Percentiles rank a stretch among this genome's conserved stretches.
phyloP scores from a whole-genome alignment of 2,797 vertebrate genomes.

The Percopsis omiscomaycus region DNA sequence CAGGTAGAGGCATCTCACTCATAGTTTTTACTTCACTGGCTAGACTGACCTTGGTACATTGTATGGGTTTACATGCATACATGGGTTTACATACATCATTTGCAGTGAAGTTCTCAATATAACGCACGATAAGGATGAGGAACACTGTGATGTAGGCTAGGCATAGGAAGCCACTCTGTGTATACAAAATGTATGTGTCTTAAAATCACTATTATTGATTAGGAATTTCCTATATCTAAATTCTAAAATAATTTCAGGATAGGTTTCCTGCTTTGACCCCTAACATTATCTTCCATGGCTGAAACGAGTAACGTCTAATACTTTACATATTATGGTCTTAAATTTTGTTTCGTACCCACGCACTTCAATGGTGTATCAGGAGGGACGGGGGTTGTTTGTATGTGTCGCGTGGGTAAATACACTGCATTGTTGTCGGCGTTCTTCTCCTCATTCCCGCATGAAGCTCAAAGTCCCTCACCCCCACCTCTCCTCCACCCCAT shows the following conservation, averaged over 20 bases:
- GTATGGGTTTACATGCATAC: conserved; percentile 3
- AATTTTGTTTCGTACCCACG: conserved; percentile 44
- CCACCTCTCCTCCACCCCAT: conserved; percentile 27
- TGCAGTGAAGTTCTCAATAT: conserved; percentile 7
- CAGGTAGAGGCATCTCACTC: conserved; percentile 6
- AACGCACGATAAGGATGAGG: not conserved
- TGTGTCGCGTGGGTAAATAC: conserved; percentile 68
- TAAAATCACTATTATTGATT: not conserved
- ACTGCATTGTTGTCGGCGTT: conserved; percentile 74
- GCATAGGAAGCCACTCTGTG: not conserved
- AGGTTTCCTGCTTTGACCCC: conserved; percentile 13
- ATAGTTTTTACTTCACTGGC: conserved; percentile 5
- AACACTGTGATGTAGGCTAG: not conserved
- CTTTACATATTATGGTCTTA: conserved; percentile 24
- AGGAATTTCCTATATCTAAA: no score
- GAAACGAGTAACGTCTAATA: conserved; percentile 14
- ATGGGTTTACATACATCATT: conserved; percentile 3
- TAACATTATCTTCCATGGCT: conserved; percentile 9
- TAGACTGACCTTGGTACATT: conserved; percentile 24
- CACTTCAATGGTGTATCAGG: conserved; percentile 72
- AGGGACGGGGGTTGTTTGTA: conserved; percentile 56
- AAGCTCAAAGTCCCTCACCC: conserved; percentile 51
- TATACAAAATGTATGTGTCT: not conserved
- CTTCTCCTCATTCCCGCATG: conserved; percentile 72
- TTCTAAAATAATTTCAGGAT: not conserved